phyloP scores from a whole-genome alignment of 1,140 invertebrate species.

The Bombus impatiens region DNA sequence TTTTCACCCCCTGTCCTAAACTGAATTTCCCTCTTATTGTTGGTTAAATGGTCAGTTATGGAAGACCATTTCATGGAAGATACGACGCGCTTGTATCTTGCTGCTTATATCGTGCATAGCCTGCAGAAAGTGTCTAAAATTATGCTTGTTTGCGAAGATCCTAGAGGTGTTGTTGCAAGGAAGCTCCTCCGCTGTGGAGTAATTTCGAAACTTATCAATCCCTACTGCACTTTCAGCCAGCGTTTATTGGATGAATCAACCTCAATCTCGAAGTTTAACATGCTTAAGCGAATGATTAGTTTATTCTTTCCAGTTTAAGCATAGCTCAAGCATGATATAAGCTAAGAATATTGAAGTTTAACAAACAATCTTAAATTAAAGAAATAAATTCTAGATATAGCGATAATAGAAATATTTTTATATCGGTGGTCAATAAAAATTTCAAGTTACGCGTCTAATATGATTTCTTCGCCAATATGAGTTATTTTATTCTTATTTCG shows the following conservation, averaged over 20 bases:
- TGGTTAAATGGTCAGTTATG: background rate
- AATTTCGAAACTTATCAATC: slow-evolving; percentile 8
- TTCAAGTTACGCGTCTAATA: no score
- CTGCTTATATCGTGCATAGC: background rate
- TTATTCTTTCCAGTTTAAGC: no score
- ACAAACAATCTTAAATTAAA: no score
- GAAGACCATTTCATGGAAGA: background rate
- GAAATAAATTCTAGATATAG: no score
- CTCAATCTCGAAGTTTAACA: no score
- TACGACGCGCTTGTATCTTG: no score
- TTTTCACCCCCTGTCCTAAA: background rate
- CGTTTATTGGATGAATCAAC: background rate
- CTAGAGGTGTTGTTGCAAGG: background rate
- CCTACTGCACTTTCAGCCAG: background rate
- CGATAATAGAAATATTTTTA: no score
- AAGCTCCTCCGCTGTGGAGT: background rate
- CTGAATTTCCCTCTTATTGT: background rate
- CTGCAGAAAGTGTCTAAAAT: background rate
- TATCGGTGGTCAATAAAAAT: no score
- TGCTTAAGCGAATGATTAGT: background rate
- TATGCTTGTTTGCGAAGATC: background rate
- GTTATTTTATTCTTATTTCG: no score
- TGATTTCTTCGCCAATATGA: no score
- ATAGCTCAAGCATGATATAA: background rate
- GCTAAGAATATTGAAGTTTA: no score